A percentile compares a stretch with the other conserved stretches of the same genome.
Conservation (phyloP, 2,113 vertebrate species). For the Chaetura pelagica region DNA sequence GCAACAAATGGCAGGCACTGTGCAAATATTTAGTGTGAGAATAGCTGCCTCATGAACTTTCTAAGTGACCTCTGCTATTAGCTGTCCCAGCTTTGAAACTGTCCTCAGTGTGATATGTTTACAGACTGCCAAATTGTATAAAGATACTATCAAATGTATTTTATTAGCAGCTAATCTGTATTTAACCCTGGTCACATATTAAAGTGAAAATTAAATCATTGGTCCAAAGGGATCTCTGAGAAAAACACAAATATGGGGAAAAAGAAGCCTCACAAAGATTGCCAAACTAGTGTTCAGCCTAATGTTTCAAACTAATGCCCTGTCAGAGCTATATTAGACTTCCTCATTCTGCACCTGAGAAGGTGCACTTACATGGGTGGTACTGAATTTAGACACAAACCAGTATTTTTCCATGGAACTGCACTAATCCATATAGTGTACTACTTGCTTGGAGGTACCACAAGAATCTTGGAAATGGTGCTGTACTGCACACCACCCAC, state of each 20-base stretch:
- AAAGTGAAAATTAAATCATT: not conserved
- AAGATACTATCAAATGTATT: not conserved
- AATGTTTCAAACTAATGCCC: not conserved
- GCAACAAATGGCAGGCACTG: not conserved
- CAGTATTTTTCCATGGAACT: not conserved
- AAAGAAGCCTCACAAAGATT: not conserved
- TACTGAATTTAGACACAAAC: not conserved
- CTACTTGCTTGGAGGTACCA: not conserved
- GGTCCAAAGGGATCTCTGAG: not conserved
- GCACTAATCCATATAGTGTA: not conserved
- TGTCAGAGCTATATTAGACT: not conserved
- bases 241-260: rapidly evolving
- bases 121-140: not conserved
- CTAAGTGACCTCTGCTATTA: not conserved
- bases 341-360: not conserved
- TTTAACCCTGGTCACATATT: not conserved
- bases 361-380: not conserved
- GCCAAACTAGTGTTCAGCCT: not conserved
- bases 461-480: not conserved
- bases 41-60: not conserved
- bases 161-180: not conserved
- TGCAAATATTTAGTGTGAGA: not conserved
- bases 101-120: not conserved
- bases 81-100: not conserved
- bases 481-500: not conserved